Evolutionary conservation across 1,140 invertebrate genomes (phyloP), one percentile per base, ranked within the genome.

Genomic region (Sitophilus oryzae): DNA sequence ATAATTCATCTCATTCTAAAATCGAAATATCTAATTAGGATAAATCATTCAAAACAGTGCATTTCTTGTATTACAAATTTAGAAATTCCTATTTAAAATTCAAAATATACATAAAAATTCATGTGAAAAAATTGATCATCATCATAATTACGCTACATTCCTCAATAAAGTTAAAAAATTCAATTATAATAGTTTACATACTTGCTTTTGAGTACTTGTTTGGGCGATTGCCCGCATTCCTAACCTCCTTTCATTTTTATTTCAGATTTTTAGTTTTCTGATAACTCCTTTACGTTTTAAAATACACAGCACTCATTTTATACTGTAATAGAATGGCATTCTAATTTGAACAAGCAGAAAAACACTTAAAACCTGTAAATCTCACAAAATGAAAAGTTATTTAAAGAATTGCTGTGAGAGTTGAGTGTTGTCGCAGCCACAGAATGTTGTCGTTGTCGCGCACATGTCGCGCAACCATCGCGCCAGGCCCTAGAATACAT

Each of bases 181-280:
- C 40, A 21, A 40, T 14, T 49, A n/a, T n/a, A n/a, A n/a, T n/a
- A 19, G 11, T 54, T 40, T 56, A 62, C 63, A 42, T 57, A 66
- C 63, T 62, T 65, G 65, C 46, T 57, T 59, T 55, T 46, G 51
- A 59, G 52, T 60, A 65, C 59, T 66, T 64, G 25, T 56, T 50
- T 66, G 65, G 63, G 57, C 61, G 58, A 66, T 49, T 63, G 59
- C 60, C 60, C 63, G 49, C 65, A 66, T 66, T 68, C 65, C 65
- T 68, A 68, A 68, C 66, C 66, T 66, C 66, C 65, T 60, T 64
- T 65, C 65, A 65, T 66, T 56, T 61, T 59, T 65, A 59, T 56
- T 35, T 38, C 45, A 14, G 45, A 49, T 43, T 56, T 56, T 34
- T 54, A 45, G 36, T 34, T 46, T 30, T 11, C 22, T 35, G 15